Evolutionary conservation across 2,888 invertebrate genomes (phyloP), one percentile per base, ranked within the genome.

Genomic region (Endotricha flammealis): DNA sequence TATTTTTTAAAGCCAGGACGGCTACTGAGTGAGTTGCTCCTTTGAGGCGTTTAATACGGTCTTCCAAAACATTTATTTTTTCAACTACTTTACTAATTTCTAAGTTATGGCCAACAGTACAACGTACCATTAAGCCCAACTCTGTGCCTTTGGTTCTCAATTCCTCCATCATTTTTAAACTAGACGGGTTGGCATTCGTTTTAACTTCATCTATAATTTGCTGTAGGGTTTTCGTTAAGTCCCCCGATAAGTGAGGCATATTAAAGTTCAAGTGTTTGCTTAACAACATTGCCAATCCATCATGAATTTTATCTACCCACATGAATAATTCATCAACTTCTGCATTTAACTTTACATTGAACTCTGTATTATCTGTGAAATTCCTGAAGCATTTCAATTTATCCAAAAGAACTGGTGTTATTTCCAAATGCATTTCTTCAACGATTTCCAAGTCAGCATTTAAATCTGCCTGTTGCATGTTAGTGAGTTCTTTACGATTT

Each of bases 401-500:
- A 11, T 75, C 66, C 25, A 63, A 43, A 35, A 85, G 65, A 20
- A 39, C 28, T 36, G 40, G 37, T 1, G 51, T 60, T 8, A 72
- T 64, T 9, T 78, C 74, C 48, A 62, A 65, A 36, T 86, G 75
- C 86, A 86, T 86, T 12, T 75, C 81, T 59, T 80, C 76, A 12
- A 85, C 58, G 37, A 86, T 75, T 71, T 85, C 86, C 30, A 78
- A 43, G 29, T 86, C 86, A 2, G 77, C 55, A 22, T 48, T 31
- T 31, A 86, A 39, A 44, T 75, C 57, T 3, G 52, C 44, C 50
- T 72, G 70, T 16, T 67, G 48, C 32, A 44, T 43, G 43, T 71
- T 72, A 13, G 72, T 42, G 29, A 79, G 47, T 5, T 20, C 23
- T n/a, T 47, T 13, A 24, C 51, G 51, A 46, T 71, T 43, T 14